Evolutionary conservation across 2,888 invertebrate species (phyloP).

Genomic region (Cerastis rubricosa): DNA sequence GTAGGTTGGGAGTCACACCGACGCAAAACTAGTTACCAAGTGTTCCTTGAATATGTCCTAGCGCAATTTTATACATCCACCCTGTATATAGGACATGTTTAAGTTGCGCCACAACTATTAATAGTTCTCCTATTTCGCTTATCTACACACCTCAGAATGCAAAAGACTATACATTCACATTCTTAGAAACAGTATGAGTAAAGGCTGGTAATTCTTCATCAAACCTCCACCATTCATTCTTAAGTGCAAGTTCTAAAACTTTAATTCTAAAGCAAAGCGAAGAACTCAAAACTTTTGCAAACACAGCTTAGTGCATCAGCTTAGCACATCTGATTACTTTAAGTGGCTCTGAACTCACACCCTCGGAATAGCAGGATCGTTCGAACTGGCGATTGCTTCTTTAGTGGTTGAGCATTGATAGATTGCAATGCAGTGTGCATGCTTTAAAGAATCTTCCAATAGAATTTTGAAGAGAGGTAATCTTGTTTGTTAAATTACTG

Average conservation of each 20-base stretch:
- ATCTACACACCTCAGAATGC: not conserved
- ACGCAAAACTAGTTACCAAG: too few species aligned
- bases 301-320: slow-evolving; percentile 21
- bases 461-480: not conserved
- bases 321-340: slow-evolving; percentile 34
- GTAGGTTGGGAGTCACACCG: too few species aligned
- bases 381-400: slow-evolving; percentile 2
- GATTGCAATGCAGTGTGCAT: not conserved
- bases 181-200: not conserved
- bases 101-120: not conserved
- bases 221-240: slow-evolving; percentile 7
- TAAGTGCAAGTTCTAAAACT: slow-evolving; percentile 31
- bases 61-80: too few species aligned
- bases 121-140: not conserved
- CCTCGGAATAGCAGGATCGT: not conserved
- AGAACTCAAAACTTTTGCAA: slow-evolving; percentile 16
- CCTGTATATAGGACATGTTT: too few species aligned
- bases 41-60: too few species aligned
- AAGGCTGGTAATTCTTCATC: slow-evolving; percentile 16
- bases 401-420: slow-evolving; percentile 11
- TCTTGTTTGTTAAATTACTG: not conserved
- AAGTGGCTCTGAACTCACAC: slow-evolving; percentile 12
- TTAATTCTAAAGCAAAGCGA: slow-evolving; percentile 31
- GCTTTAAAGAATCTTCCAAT: not conserved
- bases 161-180: not conserved